These are phyloP conservation scores for Valencia hispanica DNA, from an alignment of 2,797 vertebrate genomes.

Conservation along the genomic window DNA sequence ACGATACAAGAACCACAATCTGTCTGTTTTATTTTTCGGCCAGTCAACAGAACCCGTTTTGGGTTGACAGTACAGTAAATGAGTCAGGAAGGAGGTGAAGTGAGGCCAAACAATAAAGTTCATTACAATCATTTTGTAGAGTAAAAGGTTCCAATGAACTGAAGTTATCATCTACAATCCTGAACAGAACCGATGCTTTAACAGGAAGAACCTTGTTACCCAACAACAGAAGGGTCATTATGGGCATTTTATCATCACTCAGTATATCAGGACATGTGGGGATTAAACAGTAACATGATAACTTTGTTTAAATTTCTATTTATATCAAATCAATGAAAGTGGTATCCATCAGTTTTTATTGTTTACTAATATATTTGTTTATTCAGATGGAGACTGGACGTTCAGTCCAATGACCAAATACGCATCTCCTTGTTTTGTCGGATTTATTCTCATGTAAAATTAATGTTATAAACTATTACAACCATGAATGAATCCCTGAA, in stretches of 20 bases:
- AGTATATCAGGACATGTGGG: background rate
- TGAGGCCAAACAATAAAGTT: background rate
- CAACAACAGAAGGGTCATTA: background rate
- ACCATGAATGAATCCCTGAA: background rate
- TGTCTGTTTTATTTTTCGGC: conserved; percentile 11
- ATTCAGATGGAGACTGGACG: conserved; percentile 81
- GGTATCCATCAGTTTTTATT: no score
- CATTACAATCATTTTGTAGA: conserved; percentile 1
- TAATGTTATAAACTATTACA: conserved; percentile 9
- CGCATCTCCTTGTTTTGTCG: conserved; percentile 83
- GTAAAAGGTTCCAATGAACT: conserved; percentile 33
- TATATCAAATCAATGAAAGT: background rate
- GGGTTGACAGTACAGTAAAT: no score
- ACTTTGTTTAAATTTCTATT: background rate
- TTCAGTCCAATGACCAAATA: conserved; percentile 87
- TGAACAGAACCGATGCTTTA: background rate
- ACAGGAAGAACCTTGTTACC: background rate
- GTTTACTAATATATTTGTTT: background rate
- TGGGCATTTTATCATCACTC: background rate
- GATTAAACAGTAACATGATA: background rate
- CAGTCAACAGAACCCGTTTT: conserved; percentile 60
- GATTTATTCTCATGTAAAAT: conserved; percentile 71
- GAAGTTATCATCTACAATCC: no score
- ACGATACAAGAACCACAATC: background rate
- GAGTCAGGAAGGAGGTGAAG: background rate